Conservation (phyloP, 1,140 invertebrate genomes). For the Neodiprion virginianus region DNA sequence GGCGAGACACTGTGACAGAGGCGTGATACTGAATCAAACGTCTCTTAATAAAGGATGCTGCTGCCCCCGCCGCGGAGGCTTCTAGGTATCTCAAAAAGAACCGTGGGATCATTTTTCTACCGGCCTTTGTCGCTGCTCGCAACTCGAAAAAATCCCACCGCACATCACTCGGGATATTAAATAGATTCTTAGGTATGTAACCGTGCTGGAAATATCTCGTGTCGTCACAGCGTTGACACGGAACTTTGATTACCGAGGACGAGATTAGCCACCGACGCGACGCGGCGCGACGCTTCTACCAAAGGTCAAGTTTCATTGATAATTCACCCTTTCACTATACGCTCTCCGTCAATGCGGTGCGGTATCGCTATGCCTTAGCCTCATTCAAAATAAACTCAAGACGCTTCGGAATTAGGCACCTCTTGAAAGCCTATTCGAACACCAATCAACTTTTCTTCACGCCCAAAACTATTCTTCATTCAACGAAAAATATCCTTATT, state of each 20-base stretch:
- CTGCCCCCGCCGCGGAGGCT: background rate
- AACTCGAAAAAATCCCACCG: conserved; percentile 14
- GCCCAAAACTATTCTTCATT: background rate
- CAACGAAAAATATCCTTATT: too few relatives aligned
- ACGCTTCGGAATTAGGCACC: background rate
- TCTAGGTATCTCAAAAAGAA: conserved; percentile 38
- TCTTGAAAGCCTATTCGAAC: background rate
- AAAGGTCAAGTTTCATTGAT: conserved; percentile 6
- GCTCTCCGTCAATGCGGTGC: background rate
- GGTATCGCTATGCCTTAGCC: too few relatives aligned
- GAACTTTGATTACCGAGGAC: background rate
- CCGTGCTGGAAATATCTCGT: background rate
- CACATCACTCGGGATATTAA: background rate
- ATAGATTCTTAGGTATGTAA: background rate
- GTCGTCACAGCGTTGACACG: background rate
- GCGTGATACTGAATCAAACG: conserved; percentile 51
- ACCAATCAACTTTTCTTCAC: background rate
- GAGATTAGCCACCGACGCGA: conserved; percentile 1
- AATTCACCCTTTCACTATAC: background rate
- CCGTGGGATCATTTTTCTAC: conserved; percentile 45
- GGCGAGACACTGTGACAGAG: conserved; percentile 36
- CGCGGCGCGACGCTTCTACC: background rate
- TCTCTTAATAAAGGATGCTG: conserved; percentile 48
- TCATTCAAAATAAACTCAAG: too few relatives aligned
- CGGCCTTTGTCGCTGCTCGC: conserved; percentile 19